A percentile compares a stretch with the other conserved stretches of the same genome.
Evolutionary conservation across 2,888 invertebrate species (phyloP).

Genomic region (Idaea dimidiata): DNA sequence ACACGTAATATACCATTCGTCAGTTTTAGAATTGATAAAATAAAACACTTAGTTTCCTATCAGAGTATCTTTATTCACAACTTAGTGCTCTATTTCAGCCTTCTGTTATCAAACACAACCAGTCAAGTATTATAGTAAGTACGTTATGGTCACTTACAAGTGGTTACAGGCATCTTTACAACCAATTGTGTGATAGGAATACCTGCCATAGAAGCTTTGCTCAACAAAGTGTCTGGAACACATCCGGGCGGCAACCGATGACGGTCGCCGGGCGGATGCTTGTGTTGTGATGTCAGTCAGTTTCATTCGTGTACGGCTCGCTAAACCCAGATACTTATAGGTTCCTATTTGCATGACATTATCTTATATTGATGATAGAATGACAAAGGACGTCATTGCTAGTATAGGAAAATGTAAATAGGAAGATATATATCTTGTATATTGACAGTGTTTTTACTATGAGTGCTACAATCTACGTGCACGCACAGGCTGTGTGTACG

Average conservation of each 20-base stretch:
- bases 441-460: too few relatives aligned
- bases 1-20: too few relatives aligned
- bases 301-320: not conserved
- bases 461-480: too few relatives aligned
- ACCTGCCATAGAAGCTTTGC: not conserved
- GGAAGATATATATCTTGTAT: too few relatives aligned
- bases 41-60: not conserved
- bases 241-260: not conserved
- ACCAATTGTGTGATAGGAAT: too few relatives aligned
- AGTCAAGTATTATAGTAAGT: not conserved
- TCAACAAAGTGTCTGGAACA: not conserved
- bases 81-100: not conserved
- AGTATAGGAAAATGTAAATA: too few relatives aligned
- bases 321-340: not conserved
- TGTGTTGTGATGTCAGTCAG: not conserved
- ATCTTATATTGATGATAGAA: not conserved
- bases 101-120: not conserved
- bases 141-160: not conserved
- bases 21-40: not conserved
- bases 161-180: not conserved
- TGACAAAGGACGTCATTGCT: not conserved
- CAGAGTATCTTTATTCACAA: not conserved
- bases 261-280: too few relatives aligned
- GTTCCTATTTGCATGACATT: not conserved
- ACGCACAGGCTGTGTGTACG: too few relatives aligned